Evolutionary conservation across 1,140 invertebrate genomes (phyloP).

Genomic region (Phocides pigmalion): DNA sequence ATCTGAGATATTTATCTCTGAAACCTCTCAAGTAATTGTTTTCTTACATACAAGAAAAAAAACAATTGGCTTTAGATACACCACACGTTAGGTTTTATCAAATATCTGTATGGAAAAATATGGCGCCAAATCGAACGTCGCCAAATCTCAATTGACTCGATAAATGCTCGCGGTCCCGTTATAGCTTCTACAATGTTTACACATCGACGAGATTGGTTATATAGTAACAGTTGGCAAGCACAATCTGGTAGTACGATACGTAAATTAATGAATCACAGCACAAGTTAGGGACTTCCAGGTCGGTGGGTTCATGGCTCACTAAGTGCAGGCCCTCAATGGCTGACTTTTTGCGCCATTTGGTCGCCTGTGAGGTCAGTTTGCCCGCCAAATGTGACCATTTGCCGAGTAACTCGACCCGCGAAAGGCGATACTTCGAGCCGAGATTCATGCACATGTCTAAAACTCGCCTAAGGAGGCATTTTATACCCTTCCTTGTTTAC

Average conservation of each 20-base stretch:
- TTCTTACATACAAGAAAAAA: too few relatives aligned
- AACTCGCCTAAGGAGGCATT: slow-evolving; percentile 73
- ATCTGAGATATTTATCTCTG: too few relatives aligned
- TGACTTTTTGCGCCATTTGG: slow-evolving; percentile 68
- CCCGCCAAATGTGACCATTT: slow-evolving; percentile 73
- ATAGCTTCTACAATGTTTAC: too few relatives aligned
- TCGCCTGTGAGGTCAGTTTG: slow-evolving; percentile 57
- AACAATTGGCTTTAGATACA: too few relatives aligned
- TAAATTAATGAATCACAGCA: slow-evolving; percentile 47
- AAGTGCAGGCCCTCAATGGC: slow-evolving; percentile 56
- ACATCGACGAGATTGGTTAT: too few relatives aligned
- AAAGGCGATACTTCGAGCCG: slow-evolving; percentile 60
- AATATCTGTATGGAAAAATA: too few relatives aligned
- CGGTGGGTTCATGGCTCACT: slow-evolving; percentile 54
- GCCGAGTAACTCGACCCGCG: slow-evolving; percentile 61
- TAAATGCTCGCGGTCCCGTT: too few relatives aligned
- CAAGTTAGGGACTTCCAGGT: slow-evolving; percentile 53
- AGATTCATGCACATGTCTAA: slow-evolving; percentile 73
- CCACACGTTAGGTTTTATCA: too few relatives aligned
- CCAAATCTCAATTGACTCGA: too few relatives aligned
- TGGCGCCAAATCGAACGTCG: too few relatives aligned
- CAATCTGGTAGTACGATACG: slow-evolving; percentile 15
- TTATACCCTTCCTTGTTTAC: slow-evolving; percentile 63
- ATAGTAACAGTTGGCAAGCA: not conserved
- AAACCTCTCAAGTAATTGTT: too few relatives aligned